Percentiles rank a stretch among this genome's conserved stretches.
These are phyloP conservation scores for Bemisia tabaci DNA, from an alignment of 1,140 invertebrate genomes.

Conservation along the genomic window DNA sequence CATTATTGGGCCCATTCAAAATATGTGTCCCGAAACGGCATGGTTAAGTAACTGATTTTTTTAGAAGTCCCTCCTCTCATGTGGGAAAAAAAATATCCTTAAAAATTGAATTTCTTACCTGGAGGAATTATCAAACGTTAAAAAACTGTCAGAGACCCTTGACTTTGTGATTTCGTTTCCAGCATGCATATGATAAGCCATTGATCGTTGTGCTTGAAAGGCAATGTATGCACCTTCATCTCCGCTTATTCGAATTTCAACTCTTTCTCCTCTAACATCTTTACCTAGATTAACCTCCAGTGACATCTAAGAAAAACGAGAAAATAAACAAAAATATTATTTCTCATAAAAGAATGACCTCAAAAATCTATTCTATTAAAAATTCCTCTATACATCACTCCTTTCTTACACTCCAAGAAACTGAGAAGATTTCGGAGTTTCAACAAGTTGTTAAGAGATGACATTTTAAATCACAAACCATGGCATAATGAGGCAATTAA, in stretches of 20 bases:
- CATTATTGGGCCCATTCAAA: too few species aligned
- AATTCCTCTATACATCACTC: too few species aligned
- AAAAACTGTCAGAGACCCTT: conserved; percentile 27
- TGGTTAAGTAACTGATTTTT: too few species aligned
- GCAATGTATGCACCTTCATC: conserved; percentile 32
- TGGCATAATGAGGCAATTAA: too few species aligned
- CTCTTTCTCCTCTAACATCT: conserved; percentile 31
- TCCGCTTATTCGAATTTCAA: conserved; percentile 27
- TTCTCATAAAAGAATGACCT: too few species aligned
- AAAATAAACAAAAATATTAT: too few species aligned
- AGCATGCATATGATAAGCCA: conserved; percentile 30
- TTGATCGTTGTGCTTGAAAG: conserved; percentile 26
- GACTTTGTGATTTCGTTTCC: conserved; percentile 32
- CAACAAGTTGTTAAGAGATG: too few species aligned
- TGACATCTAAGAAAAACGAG: conserved; percentile 17
- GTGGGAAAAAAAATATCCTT: background rate
- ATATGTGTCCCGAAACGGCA: too few species aligned
- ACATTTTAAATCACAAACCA: too few species aligned
- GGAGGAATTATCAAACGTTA: conserved; percentile 28
- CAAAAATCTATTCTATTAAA: too few species aligned
- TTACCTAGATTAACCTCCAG: conserved; percentile 31
- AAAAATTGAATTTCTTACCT: conserved; percentile 3
- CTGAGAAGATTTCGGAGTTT: too few species aligned
- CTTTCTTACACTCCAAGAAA: too few species aligned
- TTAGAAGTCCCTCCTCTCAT: background rate